Evolutionary conservation across 2,888 invertebrate genomes (phyloP), one percentile per base, ranked within the genome.

Genomic region (Timema podura): DNA sequence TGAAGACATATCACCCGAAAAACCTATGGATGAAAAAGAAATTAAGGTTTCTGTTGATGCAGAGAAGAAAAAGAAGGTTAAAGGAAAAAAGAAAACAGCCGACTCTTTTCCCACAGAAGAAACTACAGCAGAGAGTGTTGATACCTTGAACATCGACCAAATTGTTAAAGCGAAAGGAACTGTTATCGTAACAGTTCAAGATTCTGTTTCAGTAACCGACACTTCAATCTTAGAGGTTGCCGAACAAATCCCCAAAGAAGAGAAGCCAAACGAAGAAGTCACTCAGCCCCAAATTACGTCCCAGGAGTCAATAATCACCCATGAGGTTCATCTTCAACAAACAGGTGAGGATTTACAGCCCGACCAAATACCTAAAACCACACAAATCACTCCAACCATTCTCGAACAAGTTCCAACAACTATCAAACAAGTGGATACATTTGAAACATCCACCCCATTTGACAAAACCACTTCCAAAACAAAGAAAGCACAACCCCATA

Each of bases 221-320:
- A 61, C 61, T 13, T 64, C 68, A 9, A 44, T 51, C 13, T 9
- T 57, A 16, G 67, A 72, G 30, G 68, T 59, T 59, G 66, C 68
- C 48, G 70, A 72, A 48, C 73, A 75, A 15, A 54, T 75, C 30
- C 70, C 69, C 59, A 65, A 69, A 15, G 70, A 75, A 49, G 71
- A 74, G 49, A 70, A 66, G 48, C 73, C 74, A 54, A 64, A 64
- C 10, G 68, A 72, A 66, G 75, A 75, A 47, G 73, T 69, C 68
- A 76, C 76, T 0, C 71, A 70, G 46, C 59, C 74, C 10, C 67
- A 66, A 48, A 68, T 78, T 64, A 68, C 73, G 49, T 73, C 76
- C 10, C 76, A 76, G 70, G 74, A 76, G 54, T 74, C 76, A 3
- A 48, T 78, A 10, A 72, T 75, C 49, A 72, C 77, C 6, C 48